Percentiles rank a stretch among this genome's conserved stretches.
Evolutionary conservation across 2,113 vertebrate genomes (phyloP).

Genomic region (Platanista minor): DNA sequence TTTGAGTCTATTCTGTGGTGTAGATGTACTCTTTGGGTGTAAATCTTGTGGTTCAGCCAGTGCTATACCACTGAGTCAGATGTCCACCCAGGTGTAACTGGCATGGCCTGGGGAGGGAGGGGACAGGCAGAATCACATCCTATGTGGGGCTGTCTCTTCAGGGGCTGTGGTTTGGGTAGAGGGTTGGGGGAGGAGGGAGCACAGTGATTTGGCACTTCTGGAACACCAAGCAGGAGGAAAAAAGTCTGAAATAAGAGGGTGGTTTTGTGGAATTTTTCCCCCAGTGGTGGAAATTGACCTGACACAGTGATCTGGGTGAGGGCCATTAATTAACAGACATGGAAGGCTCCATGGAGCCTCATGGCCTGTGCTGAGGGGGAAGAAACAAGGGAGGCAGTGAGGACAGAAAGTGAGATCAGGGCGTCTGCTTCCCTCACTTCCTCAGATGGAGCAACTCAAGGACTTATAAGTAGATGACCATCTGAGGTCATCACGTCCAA

Average conservation of each 20-base stretch:
- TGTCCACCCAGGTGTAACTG: neutral
- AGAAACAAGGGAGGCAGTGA: neutral
- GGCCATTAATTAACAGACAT: neutral
- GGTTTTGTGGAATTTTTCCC: neutral
- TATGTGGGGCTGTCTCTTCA: neutral
- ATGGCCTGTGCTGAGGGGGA: neutral
- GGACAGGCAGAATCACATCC: neutral
- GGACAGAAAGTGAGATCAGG: neutral
- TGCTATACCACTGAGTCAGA: neutral
- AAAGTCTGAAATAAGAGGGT: neutral
- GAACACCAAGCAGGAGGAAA: neutral
- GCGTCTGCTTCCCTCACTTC: neutral
- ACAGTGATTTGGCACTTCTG: neutral
- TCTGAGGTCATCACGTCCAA: neutral
- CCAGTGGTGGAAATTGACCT: neutral
- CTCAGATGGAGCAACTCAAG: neutral
- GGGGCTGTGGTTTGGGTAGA: neutral
- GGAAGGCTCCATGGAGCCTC: neutral
- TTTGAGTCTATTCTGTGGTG: neutral
- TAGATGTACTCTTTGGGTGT: neutral
- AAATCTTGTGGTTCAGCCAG: neutral
- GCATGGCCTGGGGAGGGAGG: neutral
- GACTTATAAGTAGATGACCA: neutral
- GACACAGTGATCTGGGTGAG: neutral
- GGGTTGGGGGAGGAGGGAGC: neutral